phyloP scores from a whole-genome alignment of 2,113 vertebrate species.

The Puma concolor region DNA sequence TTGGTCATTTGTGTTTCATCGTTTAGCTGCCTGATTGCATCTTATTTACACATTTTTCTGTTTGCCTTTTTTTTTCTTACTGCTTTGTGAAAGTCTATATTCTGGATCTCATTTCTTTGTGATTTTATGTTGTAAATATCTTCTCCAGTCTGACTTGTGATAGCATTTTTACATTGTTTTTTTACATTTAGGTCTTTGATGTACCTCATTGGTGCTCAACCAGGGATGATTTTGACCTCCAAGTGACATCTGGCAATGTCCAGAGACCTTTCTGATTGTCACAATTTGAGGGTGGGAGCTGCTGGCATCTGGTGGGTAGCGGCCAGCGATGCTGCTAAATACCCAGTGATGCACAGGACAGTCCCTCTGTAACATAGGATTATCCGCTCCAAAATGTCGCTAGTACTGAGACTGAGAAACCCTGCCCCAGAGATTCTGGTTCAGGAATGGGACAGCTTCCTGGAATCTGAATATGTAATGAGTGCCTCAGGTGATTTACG shows the following conservation, averaged over 20 bases:
- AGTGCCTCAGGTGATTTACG: not conserved
- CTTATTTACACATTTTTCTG: not conserved
- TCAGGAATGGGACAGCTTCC: not conserved
- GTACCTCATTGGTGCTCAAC: not conserved
- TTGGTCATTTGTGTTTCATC: not conserved
- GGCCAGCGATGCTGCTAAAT: not conserved
- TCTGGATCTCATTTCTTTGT: not conserved
- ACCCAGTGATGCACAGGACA: not conserved
- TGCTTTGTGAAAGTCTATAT: not conserved
- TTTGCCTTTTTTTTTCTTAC: not conserved
- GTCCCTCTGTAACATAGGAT: not conserved
- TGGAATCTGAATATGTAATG: not conserved
- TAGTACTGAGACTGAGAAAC: not conserved
- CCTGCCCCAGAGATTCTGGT: not conserved
- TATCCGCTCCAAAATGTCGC: not conserved
- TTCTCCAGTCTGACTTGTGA: not conserved
- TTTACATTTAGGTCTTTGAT: not conserved
- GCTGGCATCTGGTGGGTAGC: not conserved
- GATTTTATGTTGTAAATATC: not conserved
- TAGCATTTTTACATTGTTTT: not conserved
- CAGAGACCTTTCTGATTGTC: not conserved
- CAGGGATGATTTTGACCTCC: not conserved
- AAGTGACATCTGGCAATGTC: not conserved
- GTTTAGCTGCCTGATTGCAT: not conserved
- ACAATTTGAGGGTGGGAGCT: not conserved